phyloP scores from a whole-genome alignment of 2,113 vertebrate genomes.

The Python bivittatus region DNA sequence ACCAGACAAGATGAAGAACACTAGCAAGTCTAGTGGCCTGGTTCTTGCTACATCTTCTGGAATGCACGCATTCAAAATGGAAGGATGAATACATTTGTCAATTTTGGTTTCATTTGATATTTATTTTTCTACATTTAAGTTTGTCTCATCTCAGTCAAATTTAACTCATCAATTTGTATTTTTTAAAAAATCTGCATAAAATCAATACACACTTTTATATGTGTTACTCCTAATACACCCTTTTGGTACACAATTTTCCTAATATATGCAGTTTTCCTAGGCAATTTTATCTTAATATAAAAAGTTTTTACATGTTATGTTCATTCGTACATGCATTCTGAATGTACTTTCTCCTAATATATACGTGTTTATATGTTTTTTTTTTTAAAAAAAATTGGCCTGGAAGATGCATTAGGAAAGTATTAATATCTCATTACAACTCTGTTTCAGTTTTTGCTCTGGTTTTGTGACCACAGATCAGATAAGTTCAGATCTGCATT shows the following conservation, averaged over 20 bases:
- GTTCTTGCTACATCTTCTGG: background rate
- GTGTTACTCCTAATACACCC: background rate
- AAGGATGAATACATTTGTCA: background rate
- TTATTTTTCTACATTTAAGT: background rate
- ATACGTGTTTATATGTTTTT: background rate
- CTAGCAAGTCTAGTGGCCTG: background rate
- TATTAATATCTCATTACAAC: background rate
- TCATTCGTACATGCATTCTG: background rate
- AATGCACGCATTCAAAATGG: background rate
- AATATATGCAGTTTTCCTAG: background rate
- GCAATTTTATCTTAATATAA: background rate
- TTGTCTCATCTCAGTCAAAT: background rate
- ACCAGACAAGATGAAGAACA: background rate
- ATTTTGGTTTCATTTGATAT: background rate
- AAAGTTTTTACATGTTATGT: background rate
- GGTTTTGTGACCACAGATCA: background rate
- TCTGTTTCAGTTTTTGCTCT: background rate
- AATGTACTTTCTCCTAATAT: background rate
- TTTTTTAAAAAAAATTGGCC: background rate
- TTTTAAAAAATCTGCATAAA: background rate
- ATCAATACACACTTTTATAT: background rate
- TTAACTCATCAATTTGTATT: background rate
- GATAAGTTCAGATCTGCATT: background rate
- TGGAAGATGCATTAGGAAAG: background rate
- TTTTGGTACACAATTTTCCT: background rate